phyloP scores from a whole-genome alignment of 2,797 vertebrate genomes.

The Epinephelus coioides region DNA sequence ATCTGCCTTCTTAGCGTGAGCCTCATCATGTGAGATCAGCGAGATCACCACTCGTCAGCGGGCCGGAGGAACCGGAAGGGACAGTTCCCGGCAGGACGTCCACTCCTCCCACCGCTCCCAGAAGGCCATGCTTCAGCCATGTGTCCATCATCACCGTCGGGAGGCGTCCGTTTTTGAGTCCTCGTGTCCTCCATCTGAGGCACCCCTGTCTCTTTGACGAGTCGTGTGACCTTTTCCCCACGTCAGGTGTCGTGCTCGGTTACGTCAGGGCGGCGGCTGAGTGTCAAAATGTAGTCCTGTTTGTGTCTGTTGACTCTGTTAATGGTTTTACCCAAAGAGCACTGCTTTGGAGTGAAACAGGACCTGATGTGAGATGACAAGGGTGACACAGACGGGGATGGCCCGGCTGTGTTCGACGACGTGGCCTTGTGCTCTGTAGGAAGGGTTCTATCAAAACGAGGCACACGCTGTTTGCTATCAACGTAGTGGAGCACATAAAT shows the following conservation, averaged over 20 bases:
- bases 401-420: constrained; percentile 70
- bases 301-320: constrained; percentile 81
- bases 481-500: constrained; percentile 41
- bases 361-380: constrained; percentile 80
- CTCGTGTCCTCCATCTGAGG: constrained; percentile 77
- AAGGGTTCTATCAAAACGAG: constrained; percentile 60
- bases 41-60: constrained; percentile 79
- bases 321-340: constrained; percentile 85
- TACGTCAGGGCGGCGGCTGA: constrained; percentile 81
- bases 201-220: constrained; percentile 86
- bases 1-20: constrained; percentile 80
- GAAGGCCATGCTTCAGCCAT: constrained; percentile 86
- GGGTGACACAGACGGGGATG: constrained; percentile 66
- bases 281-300: constrained; percentile 83
- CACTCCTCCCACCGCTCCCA: constrained; percentile 85
- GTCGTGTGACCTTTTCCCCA: constrained; percentile 88
- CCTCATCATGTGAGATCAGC: constrained; percentile 75
- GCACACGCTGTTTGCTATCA: constrained; percentile 62
- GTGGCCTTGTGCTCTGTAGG: constrained; percentile 57
- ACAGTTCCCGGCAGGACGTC: constrained; percentile 84
- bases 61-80: constrained; percentile 82
- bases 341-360: constrained; percentile 79
- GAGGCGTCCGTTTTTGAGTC: constrained; percentile 84
- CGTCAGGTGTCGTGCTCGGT: constrained; percentile 85
- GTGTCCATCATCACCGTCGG: constrained; percentile 85